Evolutionary conservation across 2,113 vertebrate genomes (phyloP).

Genomic region (Polypterus senegalus): DNA sequence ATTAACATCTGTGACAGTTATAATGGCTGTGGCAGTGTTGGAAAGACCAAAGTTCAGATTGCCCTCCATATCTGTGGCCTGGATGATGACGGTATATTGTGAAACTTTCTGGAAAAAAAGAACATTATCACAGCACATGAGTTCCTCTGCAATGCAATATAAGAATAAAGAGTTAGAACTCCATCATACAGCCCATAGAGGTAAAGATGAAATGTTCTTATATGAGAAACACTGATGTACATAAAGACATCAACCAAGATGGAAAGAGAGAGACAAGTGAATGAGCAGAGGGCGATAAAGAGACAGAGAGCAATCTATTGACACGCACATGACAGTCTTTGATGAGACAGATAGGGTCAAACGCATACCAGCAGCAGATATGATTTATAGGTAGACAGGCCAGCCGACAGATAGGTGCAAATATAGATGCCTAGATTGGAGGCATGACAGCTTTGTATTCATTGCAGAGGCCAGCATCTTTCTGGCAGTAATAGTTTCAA

Average conservation of each 20-base stretch:
- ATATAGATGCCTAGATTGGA: background rate
- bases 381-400: constrained; percentile 6
- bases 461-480: background rate
- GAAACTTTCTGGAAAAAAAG: constrained; percentile 73
- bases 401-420: background rate
- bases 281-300: too few relatives aligned
- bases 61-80: constrained; percentile 96
- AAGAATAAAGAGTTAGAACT: background rate
- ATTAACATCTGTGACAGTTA: constrained; percentile 84
- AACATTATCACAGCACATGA: background rate
- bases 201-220: too few relatives aligned
- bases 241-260: too few relatives aligned
- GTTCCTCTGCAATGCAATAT: background rate
- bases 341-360: too few relatives aligned
- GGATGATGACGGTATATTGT: constrained; percentile 84
- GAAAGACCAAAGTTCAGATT: constrained; percentile 91
- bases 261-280: too few relatives aligned
- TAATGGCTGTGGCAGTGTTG: constrained; percentile 88
- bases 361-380: too few relatives aligned
- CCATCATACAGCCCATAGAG: too few relatives aligned
- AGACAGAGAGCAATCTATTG: too few relatives aligned
- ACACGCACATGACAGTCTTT: too few relatives aligned
- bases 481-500: constrained; percentile 1
- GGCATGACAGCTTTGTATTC: constrained; percentile 9
- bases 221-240: too few relatives aligned